phyloP scores from a whole-genome alignment of 1,140 invertebrate species.

The Bombus terrestris region DNA sequence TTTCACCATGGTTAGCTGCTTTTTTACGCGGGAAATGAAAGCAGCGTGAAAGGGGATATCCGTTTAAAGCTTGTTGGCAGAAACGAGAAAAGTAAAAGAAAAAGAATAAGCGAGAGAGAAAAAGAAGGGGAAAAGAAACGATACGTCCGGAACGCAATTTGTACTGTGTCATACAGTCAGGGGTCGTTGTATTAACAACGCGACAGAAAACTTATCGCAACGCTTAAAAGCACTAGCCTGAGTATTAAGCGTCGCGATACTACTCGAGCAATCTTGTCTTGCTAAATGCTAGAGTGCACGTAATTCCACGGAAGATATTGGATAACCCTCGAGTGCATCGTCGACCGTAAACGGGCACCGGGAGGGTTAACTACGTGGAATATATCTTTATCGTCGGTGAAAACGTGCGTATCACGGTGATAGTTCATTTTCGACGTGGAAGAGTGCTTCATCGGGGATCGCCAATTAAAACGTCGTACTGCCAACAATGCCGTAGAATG shows the following conservation, averaged over 20 bases:
- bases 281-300: slow-evolving; percentile 59
- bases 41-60: neutral
- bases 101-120: neutral
- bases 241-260: slow-evolving; percentile 43
- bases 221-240: slow-evolving; percentile 58
- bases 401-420: slow-evolving; percentile 53
- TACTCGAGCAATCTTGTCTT: slow-evolving; percentile 51
- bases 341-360: slow-evolving; percentile 23
- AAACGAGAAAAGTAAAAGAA: neutral
- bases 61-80: neutral
- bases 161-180: slow-evolving; percentile 41
- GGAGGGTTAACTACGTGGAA: slow-evolving; percentile 45
- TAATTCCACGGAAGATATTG: slow-evolving; percentile 63
- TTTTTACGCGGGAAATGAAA: neutral
- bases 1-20: neutral
- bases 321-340: slow-evolving; percentile 61
- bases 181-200: slow-evolving; percentile 22
- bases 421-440: slow-evolving; percentile 53
- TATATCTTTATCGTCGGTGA: slow-evolving; percentile 52
- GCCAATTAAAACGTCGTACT: slow-evolving; percentile 64
- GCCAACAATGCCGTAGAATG: slow-evolving; percentile 49
- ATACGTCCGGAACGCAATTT: slow-evolving; percentile 28
- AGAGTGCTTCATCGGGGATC: slow-evolving; percentile 55
- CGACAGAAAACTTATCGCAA: slow-evolving; percentile 51
- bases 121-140: neutral